phyloP scores from a whole-genome alignment of 1,140 invertebrate species.

The Mesaphorura yosii region DNA sequence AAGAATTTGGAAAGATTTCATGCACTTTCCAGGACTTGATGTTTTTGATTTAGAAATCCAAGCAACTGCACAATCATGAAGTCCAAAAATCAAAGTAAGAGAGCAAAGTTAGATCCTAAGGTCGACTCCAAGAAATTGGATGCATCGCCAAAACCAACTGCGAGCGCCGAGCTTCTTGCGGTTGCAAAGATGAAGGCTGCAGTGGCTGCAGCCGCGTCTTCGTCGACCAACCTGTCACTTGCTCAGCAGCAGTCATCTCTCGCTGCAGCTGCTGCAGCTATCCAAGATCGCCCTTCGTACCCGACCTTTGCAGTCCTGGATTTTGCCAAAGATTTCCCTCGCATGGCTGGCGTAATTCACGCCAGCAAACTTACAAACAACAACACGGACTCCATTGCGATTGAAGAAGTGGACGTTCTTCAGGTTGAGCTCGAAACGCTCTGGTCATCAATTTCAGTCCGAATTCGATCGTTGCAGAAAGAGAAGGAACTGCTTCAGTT shows the following conservation, averaged over 20 bases:
- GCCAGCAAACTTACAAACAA: constrained; percentile 18
- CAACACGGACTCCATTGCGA: constrained; percentile 29
- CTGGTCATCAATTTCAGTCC: constrained; percentile 63
- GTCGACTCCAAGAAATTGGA: background rate
- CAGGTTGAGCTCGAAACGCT: constrained; percentile 80
- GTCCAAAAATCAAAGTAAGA: constrained; percentile 25
- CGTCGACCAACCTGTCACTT: background rate
- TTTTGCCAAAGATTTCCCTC: constrained; percentile 22
- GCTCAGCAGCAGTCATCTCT: background rate
- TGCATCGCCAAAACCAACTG: background rate
- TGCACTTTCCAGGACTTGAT: background rate
- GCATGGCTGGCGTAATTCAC: constrained; percentile 15
- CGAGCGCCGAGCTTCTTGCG: background rate
- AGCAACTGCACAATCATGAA: constrained; percentile 14
- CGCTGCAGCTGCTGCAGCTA: background rate
- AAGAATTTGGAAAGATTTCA: no score
- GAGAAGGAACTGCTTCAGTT: constrained; percentile 50
- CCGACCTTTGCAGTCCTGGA: constrained; percentile 13
- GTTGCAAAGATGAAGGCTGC: constrained; percentile 3
- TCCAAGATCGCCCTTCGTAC: background rate
- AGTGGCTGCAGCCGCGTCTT: background rate
- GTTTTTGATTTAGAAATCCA: background rate
- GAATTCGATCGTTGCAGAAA: constrained; percentile 58
- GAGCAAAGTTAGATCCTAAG: constrained; percentile 17
- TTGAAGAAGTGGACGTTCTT: constrained; percentile 73